These are phyloP conservation scores for Chloroceryle inda DNA, from an alignment of 2,797 vertebrate species.

Conservation along the genomic window DNA sequence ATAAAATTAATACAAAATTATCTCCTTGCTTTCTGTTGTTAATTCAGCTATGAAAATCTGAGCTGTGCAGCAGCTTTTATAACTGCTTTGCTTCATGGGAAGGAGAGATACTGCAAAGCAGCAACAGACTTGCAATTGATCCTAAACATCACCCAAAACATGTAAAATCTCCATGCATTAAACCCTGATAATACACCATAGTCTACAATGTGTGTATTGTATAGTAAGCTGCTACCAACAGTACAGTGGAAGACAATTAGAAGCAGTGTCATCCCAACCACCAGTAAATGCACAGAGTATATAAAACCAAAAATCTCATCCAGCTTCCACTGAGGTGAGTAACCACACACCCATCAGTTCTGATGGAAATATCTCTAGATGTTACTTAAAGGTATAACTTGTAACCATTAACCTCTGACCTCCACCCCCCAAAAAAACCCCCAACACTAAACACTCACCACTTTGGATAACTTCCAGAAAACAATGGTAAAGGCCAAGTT, in stretches of 20 bases:
- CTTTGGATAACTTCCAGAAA: not conserved
- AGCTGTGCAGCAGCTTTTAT: not conserved
- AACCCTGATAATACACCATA: too few relatives aligned
- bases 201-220: fast-evolving
- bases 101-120: not conserved
- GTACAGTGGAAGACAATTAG: not conserved
- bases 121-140: not conserved
- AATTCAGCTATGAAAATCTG: not conserved
- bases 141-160: not conserved
- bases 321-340: not conserved
- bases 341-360: fast-evolving
- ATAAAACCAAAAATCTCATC: not conserved
- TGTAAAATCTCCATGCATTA: not conserved
- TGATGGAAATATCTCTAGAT: not conserved
- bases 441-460: not conserved
- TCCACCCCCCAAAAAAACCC: not conserved
- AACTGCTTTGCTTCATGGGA: not conserved
- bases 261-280: not conserved
- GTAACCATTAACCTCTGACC: not conserved
- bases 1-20: not conserved
- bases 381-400: not conserved
- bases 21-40: not conserved
- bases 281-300: fast-evolving
- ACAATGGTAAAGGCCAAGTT: not conserved
- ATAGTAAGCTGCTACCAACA: not conserved